These are phyloP conservation scores for Eriocheir sinensis DNA, from an alignment of 1,140 invertebrate species.

Conservation along the genomic window DNA sequence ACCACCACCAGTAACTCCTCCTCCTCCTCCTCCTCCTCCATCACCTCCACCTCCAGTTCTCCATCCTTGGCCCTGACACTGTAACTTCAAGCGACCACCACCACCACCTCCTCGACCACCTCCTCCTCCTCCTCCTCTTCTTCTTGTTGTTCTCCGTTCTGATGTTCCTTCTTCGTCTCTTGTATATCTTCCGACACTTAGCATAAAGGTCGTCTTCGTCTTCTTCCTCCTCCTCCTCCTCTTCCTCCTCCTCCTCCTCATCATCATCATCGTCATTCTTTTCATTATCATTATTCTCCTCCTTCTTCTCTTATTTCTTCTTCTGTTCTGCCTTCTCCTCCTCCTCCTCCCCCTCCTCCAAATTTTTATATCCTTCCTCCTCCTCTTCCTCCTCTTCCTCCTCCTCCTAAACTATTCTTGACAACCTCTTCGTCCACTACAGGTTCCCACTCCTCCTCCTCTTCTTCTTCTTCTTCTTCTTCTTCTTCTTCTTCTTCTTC, in stretches of 20 bases:
- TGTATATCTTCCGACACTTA: too few relatives aligned
- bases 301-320: not conserved
- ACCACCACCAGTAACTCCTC: conserved; percentile 30
- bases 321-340: not conserved
- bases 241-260: not conserved
- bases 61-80: conserved; percentile 76
- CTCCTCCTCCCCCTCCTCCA: not conserved
- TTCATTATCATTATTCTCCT: not conserved
- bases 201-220: not conserved
- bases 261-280: not conserved
- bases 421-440: not conserved
- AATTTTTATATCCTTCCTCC: not conserved
- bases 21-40: conserved; percentile 32
- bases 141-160: not conserved
- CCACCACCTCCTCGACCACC: not conserved
- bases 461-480: too few relatives aligned
- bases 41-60: conserved; percentile 24
- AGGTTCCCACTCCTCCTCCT: not conserved
- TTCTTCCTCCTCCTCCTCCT: conserved; percentile 29
- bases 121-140: not conserved
- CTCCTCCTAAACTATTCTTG: not conserved
- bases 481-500: not conserved
- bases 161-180: not conserved
- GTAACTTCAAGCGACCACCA: not conserved
- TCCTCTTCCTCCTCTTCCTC: not conserved